A percentile compares a stretch with the other conserved stretches of the same genome.
phyloP scores from a whole-genome alignment of 2,113 vertebrate species.

The Sclerurus mexicanus region DNA sequence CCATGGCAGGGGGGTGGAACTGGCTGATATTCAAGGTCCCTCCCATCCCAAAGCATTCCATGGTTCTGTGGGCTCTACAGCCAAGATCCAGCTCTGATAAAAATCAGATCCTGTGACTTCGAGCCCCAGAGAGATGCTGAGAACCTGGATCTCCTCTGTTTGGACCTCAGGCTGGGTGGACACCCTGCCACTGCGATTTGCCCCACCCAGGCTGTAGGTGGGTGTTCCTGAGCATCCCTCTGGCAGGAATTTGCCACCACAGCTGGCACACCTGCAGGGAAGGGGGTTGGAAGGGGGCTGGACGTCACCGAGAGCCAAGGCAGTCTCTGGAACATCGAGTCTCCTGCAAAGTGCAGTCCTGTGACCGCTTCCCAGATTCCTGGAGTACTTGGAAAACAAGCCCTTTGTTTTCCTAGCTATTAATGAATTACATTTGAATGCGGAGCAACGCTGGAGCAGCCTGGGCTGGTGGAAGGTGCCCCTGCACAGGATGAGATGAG shows the following conservation, averaged over 20 bases:
- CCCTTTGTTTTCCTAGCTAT: neutral
- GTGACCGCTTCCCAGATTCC: neutral
- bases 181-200: neutral
- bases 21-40: neutral
- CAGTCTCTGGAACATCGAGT: neutral
- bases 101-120: neutral
- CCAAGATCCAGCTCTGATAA: neutral
- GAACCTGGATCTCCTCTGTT: neutral
- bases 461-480: neutral
- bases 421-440: neutral
- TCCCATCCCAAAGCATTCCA: neutral
- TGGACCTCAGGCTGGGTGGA: accelerated
- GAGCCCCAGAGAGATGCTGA: neutral
- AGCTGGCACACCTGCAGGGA: too few species aligned
- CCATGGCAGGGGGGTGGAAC: neutral
- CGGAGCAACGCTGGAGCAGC: neutral
- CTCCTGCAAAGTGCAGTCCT: neutral
- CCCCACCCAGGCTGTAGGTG: too few species aligned
- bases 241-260: neutral
- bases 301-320: neutral
- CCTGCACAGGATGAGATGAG: neutral
- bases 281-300: too few species aligned
- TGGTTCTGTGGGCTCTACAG: neutral
- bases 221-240: neutral
- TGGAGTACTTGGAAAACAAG: neutral